Percentiles rank a stretch among this genome's conserved stretches.
Conservation (phyloP, 2,797 vertebrate species). For the Sitta carolinensis region DNA sequence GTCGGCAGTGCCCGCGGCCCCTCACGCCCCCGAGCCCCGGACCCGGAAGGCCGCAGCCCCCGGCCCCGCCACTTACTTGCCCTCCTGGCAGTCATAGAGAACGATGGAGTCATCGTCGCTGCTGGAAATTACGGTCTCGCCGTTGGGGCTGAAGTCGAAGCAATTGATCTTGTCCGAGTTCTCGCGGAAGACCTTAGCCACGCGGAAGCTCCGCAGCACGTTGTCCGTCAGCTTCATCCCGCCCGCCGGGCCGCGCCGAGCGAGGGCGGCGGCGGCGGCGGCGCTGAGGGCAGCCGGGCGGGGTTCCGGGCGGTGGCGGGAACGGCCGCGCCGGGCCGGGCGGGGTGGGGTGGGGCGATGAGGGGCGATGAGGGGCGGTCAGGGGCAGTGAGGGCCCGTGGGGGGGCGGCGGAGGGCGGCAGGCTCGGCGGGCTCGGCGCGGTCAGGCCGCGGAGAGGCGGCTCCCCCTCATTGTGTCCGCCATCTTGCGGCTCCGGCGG, state of each 20-base stretch:
- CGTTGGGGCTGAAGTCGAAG: constrained; percentile 97
- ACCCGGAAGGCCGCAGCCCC: background rate
- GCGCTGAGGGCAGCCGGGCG: background rate
- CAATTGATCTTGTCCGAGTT: constrained; percentile 99
- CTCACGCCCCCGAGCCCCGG: background rate
- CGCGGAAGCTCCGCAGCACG: constrained; percentile 98
- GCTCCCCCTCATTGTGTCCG: constrained; percentile 76
- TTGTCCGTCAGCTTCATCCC: constrained; percentile 98
- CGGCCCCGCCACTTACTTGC: constrained; percentile 86
- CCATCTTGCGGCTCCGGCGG: constrained; percentile 69
- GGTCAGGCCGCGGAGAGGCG: background rate
- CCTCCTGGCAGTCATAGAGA: constrained; percentile 97
- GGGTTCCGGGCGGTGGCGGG: background rate
- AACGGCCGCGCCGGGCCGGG: background rate
- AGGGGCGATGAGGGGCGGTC: too few species aligned
- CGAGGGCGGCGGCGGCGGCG: constrained; percentile 12
- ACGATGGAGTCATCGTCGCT: constrained; percentile 98
- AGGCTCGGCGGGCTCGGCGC: too few species aligned
- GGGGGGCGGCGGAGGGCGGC: too few species aligned
- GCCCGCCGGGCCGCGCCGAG: constrained; percentile 42
- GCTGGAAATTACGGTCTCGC: constrained; percentile 97
- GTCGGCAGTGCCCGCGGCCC: too few species aligned
- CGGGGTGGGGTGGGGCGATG: too few species aligned
- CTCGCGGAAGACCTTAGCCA: constrained; percentile 98
- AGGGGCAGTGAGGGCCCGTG: too few species aligned